A percentile compares a stretch with the other conserved stretches of the same genome.
These are phyloP conservation scores for Crocidura indochinensis DNA, from an alignment of 2,797 vertebrate genomes.

Conservation along the genomic window DNA sequence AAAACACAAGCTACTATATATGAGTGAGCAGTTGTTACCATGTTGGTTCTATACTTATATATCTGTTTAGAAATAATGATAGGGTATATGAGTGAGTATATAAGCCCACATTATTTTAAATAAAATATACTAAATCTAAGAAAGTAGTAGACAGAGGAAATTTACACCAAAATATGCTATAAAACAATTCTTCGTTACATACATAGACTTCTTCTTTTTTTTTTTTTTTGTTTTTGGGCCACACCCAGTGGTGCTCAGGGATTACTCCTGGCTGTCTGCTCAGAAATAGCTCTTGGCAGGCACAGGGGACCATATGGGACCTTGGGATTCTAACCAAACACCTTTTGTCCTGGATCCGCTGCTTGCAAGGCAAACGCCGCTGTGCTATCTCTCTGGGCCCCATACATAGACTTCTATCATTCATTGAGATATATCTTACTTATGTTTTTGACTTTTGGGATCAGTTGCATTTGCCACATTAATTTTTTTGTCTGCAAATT, in stretches of 20 bases:
- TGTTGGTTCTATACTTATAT: slow-evolving; percentile 21
- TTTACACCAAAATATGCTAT: not conserved
- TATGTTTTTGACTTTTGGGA: slow-evolving; percentile 15
- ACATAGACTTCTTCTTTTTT: not conserved
- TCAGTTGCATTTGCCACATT: not conserved
- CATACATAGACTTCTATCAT: not conserved
- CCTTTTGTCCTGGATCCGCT: too few relatives aligned
- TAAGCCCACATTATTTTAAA: not conserved
- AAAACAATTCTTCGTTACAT: not conserved
- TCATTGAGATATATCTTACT: slow-evolving; percentile 1
- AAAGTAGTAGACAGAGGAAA: not conserved
- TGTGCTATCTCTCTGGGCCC: too few relatives aligned
- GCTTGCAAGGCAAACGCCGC: too few relatives aligned
- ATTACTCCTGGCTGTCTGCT: too few relatives aligned
- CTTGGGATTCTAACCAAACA: too few relatives aligned
- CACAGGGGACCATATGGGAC: too few relatives aligned
- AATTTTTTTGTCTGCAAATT: not conserved
- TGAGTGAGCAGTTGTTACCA: slow-evolving; percentile 40
- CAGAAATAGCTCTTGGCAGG: too few relatives aligned
- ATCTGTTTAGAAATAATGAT: slow-evolving; percentile 1
- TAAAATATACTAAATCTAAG: not conserved
- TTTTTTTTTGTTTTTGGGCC: too few relatives aligned
- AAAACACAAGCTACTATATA: not conserved
- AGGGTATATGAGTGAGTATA: not conserved
- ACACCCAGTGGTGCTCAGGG: too few relatives aligned